phyloP scores from a whole-genome alignment of 2,797 vertebrate genomes.

The Enteromius radiatus region DNA sequence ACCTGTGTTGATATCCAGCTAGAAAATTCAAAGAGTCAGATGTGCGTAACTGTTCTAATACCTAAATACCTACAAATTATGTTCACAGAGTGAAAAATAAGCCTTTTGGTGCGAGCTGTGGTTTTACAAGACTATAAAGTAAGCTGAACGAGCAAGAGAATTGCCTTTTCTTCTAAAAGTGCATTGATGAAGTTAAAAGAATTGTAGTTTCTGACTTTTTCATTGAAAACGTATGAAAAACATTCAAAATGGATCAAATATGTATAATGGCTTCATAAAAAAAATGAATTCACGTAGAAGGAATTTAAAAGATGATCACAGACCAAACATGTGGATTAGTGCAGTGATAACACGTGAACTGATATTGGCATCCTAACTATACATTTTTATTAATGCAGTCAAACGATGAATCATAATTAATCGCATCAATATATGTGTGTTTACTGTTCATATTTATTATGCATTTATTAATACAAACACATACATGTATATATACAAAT shows the following conservation, averaged over 20 bases:
- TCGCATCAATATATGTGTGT: too few species aligned
- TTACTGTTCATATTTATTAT: too few species aligned
- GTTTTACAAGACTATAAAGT: conserved; percentile 22
- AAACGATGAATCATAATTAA: too few species aligned
- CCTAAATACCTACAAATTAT: background rate
- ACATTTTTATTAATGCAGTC: too few species aligned
- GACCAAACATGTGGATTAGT: background rate
- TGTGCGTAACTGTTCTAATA: background rate
- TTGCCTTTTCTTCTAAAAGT: background rate
- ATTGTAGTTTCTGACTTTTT: background rate
- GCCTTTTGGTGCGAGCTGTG: background rate
- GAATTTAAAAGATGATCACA: conserved; percentile 1
- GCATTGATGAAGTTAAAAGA: conserved; percentile 1
- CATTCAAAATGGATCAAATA: background rate
- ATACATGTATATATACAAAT: too few species aligned
- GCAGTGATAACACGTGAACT: background rate
- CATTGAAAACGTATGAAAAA: background rate
- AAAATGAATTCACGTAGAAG: background rate
- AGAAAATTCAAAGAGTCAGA: conserved; percentile 14
- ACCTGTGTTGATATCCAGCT: conserved; percentile 7
- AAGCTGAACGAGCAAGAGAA: background rate
- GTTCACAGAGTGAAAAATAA: background rate
- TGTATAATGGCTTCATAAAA: background rate
- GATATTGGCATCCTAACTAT: background rate
- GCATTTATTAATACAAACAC: too few species aligned